phyloP scores from a whole-genome alignment of 2,888 invertebrate species.

The Schizotus pectinicornis region DNA sequence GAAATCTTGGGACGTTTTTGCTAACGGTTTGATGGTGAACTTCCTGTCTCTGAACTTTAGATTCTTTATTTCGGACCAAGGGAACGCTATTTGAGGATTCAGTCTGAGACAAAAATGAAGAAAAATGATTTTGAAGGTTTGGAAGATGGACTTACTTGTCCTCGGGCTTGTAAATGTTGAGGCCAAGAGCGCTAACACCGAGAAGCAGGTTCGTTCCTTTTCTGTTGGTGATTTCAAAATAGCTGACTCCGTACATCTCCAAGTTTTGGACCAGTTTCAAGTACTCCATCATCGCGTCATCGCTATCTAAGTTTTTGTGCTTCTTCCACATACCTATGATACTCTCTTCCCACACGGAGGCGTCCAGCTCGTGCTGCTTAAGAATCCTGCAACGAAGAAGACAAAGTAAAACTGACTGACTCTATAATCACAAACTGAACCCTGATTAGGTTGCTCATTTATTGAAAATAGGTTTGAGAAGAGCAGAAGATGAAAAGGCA shows the following conservation, averaged over 20 bases:
- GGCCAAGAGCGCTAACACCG: slow-evolving; percentile 95
- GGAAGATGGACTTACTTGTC: slow-evolving; percentile 73
- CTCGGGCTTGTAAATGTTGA: slow-evolving; percentile 97
- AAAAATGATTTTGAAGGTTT: neutral
- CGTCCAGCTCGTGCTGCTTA: slow-evolving; percentile 96
- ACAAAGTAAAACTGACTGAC: too few relatives aligned
- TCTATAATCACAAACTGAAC: too few relatives aligned
- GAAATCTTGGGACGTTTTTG: slow-evolving; percentile 98
- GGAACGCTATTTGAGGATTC: slow-evolving; percentile 97
- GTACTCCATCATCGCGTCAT: slow-evolving; percentile 99
- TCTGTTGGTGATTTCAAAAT: slow-evolving; percentile 98
- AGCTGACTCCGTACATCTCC: slow-evolving; percentile 98
- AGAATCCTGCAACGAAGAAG: slow-evolving; percentile 68
- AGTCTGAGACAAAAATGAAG: slow-evolving; percentile 64
- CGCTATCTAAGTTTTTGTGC: slow-evolving; percentile 86
- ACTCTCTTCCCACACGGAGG: slow-evolving; percentile 96
- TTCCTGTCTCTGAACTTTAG: slow-evolving; percentile 99
- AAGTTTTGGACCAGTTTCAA: slow-evolving; percentile 95
- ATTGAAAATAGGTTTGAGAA: too few relatives aligned
- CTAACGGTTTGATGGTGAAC: slow-evolving; percentile 98
- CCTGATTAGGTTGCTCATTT: too few relatives aligned
- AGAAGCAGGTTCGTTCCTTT: slow-evolving; percentile 96
- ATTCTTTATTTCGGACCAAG: slow-evolving; percentile 99
- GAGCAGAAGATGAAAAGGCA: too few relatives aligned
- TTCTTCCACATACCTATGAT: slow-evolving; percentile 98